Percentiles rank a stretch among this genome's conserved stretches.
Conservation (phyloP, 2,888 invertebrate species). For the Stratiomys singularior region DNA sequence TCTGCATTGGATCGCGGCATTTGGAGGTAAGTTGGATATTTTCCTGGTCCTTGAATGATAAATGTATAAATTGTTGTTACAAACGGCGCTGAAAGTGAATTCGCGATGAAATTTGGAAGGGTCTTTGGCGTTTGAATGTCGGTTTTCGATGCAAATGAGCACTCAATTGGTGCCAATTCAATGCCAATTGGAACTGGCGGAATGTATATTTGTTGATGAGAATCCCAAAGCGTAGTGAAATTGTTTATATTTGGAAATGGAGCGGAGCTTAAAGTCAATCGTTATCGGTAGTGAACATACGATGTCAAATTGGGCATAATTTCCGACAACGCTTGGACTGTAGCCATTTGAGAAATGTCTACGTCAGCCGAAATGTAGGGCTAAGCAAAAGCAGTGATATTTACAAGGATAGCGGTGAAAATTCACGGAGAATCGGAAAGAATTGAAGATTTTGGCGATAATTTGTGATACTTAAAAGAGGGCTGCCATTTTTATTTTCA, state of each 20-base stretch:
- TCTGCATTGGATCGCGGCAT: constrained; percentile 4
- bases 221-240: not conserved
- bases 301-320: too few relatives aligned
- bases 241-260: too few relatives aligned
- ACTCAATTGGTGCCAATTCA: too few relatives aligned
- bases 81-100: not conserved
- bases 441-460: too few relatives aligned
- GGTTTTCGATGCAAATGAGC: not conserved
- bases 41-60: not conserved
- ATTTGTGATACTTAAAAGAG: constrained; percentile 34
- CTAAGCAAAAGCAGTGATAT: not conserved
- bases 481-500: constrained; percentile 52
- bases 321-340: too few relatives aligned
- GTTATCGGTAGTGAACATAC: too few relatives aligned
- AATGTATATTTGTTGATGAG: not conserved
- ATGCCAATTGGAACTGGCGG: constrained; percentile 22
- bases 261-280: too few relatives aligned
- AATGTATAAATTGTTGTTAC: not conserved
- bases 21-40: constrained; percentile 19
- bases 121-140: not conserved
- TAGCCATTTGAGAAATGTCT: not conserved
- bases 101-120: not conserved
- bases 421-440: not conserved
- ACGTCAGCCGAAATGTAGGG: not conserved
- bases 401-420: not conserved